These are phyloP conservation scores for Ibidorhyncha struthersii DNA, from an alignment of 2,113 vertebrate genomes.

Conservation along the genomic window DNA sequence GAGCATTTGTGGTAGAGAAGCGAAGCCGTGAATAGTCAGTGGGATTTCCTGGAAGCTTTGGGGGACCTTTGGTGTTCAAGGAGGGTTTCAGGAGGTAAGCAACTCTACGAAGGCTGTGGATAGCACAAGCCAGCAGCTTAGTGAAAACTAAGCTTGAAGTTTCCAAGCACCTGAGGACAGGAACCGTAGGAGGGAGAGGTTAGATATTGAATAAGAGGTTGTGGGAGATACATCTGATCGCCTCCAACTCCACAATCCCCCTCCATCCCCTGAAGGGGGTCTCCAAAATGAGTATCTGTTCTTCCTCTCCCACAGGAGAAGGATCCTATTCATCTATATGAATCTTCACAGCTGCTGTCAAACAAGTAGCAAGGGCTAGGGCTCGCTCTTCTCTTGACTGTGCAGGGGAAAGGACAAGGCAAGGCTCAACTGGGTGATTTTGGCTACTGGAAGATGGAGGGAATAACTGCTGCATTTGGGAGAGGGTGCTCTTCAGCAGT, in stretches of 20 bases:
- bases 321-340: neutral
- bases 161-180: neutral
- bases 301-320: neutral
- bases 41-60: neutral
- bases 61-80: neutral
- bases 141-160: neutral
- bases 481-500: neutral
- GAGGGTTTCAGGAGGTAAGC: neutral
- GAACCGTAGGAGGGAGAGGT: neutral
- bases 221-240: neutral
- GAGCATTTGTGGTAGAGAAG: neutral
- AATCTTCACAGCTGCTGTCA: neutral
- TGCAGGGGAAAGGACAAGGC: neutral
- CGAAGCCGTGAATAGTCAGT: neutral
- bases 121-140: neutral
- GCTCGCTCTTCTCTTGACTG: neutral
- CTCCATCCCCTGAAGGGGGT: neutral
- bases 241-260: neutral
- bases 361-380: neutral
- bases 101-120: neutral
- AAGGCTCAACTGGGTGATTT: neutral
- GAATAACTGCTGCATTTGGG: neutral
- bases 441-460: neutral
- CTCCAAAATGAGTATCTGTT: neutral
- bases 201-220: neutral